Evolutionary conservation across 2,113 vertebrate genomes (phyloP), one percentile per base, ranked within the genome.

Genomic region (Isichthys henryi): DNA sequence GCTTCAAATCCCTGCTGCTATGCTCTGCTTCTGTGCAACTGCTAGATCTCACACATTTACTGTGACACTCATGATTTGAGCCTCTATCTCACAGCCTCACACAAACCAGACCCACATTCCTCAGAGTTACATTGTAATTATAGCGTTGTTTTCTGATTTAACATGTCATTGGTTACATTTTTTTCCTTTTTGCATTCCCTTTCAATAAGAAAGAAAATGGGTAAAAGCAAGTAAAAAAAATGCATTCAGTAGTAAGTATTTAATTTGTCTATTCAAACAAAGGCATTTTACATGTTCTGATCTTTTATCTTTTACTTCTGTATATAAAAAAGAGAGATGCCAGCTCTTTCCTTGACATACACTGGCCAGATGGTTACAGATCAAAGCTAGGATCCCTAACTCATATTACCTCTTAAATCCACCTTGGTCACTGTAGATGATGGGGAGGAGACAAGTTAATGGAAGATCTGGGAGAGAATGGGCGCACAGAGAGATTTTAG

Each of bases 51-150:
- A 80, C 74, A 80, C 74, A 80, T 80, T 80, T 39, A 80, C 74
- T 80, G 74, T 8, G 35, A 80, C 74, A 80, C 35, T 80, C 74
- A 80, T 80, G 74, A 80, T 80, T 80, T 80, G 74, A 39, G 74
- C 74, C 74, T 80, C 74, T 43, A 80, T 80, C 31, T 80, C 74
- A 80, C 74, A 80, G 74, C 35, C 35, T 80, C 74, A 80, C 74
- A 80, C 74, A 80, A 43, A 80, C 31, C 74, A 80, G 35, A 80
- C 31, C 74, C 35, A 43, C 27, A 74, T 35, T 74, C 66, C 66
- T 74, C 66, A 80, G 13, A 80, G 74, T 80, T 80, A 70, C 15
- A 39, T 27, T 39, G 13, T 80, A 39, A 80, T 80, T 80, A 43
- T 43, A 70, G 74, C 74, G 35, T 80, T 80, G 74, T 19, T 43